Conservation (phyloP, 2,888 invertebrate species). For the Trypoxylon attenuatum region DNA sequence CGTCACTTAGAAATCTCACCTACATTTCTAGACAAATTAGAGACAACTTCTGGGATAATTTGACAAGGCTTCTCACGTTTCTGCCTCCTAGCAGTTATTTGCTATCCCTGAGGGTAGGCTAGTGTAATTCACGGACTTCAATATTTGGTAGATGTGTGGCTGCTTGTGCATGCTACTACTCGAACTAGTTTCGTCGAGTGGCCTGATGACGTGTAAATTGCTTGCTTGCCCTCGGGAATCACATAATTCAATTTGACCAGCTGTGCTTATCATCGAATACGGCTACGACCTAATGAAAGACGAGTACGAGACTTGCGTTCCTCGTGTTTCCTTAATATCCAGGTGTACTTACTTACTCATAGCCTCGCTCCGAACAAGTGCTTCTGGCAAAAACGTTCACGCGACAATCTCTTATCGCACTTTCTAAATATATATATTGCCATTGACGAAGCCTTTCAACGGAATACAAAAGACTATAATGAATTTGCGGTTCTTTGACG, state of each 20-base stretch:
- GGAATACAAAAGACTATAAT: too few relatives aligned
- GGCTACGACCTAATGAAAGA: slow-evolving; percentile 4
- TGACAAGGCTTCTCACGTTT: slow-evolving; percentile 45
- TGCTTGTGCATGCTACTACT: slow-evolving; percentile 33
- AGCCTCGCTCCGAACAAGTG: too few relatives aligned
- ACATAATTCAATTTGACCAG: slow-evolving; percentile 53
- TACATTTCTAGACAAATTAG: slow-evolving; percentile 12
- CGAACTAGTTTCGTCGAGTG: slow-evolving; percentile 45
- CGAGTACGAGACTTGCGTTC: not conserved
- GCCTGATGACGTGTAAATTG: slow-evolving; percentile 59
- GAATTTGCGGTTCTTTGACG: too few relatives aligned
- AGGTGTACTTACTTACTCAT: too few relatives aligned
- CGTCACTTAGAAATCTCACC: not conserved
- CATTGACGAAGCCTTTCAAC: too few relatives aligned
- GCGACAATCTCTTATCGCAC: too few relatives aligned
- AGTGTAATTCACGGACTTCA: slow-evolving; percentile 57
- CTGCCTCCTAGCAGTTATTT: slow-evolving; percentile 45
- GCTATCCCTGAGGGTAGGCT: slow-evolving; percentile 48
- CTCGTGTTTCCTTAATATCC: too few relatives aligned
- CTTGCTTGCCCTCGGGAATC: slow-evolving; percentile 50
- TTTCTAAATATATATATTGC: too few relatives aligned
- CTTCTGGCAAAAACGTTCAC: too few relatives aligned
- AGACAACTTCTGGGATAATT: slow-evolving; percentile 26
- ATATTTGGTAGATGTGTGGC: slow-evolving; percentile 58
- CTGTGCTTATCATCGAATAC: slow-evolving; percentile 49